phyloP scores from a whole-genome alignment of 2,113 vertebrate species.

The Aviceda subcristata region DNA sequence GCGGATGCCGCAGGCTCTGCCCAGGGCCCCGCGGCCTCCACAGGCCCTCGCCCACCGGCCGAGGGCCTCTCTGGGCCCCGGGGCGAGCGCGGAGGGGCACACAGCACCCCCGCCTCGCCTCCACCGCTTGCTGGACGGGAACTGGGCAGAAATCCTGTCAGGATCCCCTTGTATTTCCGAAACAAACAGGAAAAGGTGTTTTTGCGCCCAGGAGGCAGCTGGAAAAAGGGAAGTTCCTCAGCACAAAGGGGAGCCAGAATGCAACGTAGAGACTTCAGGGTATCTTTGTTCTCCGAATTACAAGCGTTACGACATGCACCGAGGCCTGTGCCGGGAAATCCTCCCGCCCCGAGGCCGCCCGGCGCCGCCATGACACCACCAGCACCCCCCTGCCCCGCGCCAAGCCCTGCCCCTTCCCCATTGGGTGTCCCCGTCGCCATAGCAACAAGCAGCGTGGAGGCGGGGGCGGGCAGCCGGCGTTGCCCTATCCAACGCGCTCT shows the following conservation, averaged over 20 bases:
- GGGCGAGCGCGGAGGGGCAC: too few relatives aligned
- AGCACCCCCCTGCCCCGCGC: accelerated
- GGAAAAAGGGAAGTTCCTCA: not conserved
- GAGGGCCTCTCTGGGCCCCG: not conserved
- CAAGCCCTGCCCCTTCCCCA: accelerated
- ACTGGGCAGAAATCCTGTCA: not conserved
- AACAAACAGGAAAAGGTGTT: accelerated
- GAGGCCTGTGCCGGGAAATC: accelerated
- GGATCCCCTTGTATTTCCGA: not conserved
- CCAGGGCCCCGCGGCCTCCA: not conserved
- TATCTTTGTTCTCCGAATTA: accelerated
- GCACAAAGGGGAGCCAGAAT: not conserved
- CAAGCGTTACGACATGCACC: accelerated
- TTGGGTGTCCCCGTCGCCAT: not conserved
- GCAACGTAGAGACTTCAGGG: accelerated
- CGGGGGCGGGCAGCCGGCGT: accelerated
- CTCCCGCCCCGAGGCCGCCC: not conserved
- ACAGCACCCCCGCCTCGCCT: not conserved
- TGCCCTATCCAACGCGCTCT: accelerated
- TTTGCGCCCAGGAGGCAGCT: accelerated
- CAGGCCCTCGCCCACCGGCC: not conserved
- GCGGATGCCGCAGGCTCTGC: accelerated
- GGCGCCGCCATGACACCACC: not conserved
- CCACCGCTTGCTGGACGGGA: not conserved
- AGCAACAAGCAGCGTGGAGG: not conserved